phyloP scores from a whole-genome alignment of 2,113 vertebrate species.

The Dissostichus mawsoni region DNA sequence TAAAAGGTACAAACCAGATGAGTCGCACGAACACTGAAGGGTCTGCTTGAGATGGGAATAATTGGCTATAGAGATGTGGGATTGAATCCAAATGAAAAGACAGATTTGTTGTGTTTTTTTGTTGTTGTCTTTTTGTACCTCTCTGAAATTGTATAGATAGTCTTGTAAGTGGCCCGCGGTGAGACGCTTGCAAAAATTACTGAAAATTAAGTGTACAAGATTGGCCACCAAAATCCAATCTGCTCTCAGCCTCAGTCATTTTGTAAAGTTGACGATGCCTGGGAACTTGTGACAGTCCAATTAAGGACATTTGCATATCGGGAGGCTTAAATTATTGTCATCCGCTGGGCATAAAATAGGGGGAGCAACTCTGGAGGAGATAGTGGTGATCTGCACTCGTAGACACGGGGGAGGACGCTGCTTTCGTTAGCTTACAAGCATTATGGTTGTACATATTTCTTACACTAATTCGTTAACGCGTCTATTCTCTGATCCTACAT shows the following conservation, averaged over 20 bases:
- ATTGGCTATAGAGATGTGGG: conserved; percentile 41
- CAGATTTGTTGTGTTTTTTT: neutral
- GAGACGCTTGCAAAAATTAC: conserved; percentile 62
- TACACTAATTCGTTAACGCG: neutral
- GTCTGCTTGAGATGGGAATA: conserved; percentile 41
- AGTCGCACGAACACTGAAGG: conserved; percentile 32
- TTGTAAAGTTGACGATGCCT: conserved; percentile 72
- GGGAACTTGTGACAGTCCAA: conserved; percentile 81
- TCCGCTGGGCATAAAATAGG: conserved; percentile 78
- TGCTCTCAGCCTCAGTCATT: conserved; percentile 73
- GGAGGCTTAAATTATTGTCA: conserved; percentile 78
- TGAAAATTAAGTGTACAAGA: conserved; percentile 77
- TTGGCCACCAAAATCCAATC: conserved; percentile 77
- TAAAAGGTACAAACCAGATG: conserved; percentile 60
- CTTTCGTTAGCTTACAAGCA: conserved; percentile 5
- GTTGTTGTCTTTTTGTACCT: neutral
- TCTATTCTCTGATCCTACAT: conserved; percentile 10
- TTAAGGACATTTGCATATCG: conserved; percentile 81
- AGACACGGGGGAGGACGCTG: neutral
- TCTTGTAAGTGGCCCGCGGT: conserved; percentile 55
- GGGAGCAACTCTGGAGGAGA: conserved; percentile 57
- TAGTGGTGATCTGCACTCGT: conserved; percentile 53
- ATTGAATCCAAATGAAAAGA: conserved; percentile 39
- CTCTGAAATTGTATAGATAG: conserved; percentile 39
- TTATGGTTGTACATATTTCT: conserved; percentile 23